Evolutionary conservation across 2,888 invertebrate genomes (phyloP).

Genomic region (Andrena hattorfiana): DNA sequence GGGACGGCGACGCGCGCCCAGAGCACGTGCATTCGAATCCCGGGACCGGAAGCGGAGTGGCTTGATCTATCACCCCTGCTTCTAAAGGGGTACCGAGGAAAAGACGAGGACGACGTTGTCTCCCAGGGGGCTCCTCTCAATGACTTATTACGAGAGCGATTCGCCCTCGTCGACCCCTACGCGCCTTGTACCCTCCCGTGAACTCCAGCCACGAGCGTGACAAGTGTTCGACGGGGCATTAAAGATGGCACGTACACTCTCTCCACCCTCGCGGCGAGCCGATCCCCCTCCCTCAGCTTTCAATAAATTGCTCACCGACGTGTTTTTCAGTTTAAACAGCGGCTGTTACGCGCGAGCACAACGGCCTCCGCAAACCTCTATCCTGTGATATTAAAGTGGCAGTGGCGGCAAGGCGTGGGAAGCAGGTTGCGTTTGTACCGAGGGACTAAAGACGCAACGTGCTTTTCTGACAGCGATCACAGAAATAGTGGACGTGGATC

Average conservation of each 20-base stretch:
- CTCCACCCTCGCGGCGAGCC: background rate
- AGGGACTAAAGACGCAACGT: too few relatives aligned
- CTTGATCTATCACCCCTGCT: constrained; percentile 73
- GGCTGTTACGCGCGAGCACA: too few relatives aligned
- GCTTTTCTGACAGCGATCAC: background rate
- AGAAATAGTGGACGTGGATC: background rate
- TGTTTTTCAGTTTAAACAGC: too few relatives aligned
- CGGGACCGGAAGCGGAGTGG: constrained; percentile 73
- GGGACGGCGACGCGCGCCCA: constrained; percentile 50
- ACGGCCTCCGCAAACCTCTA: too few relatives aligned
- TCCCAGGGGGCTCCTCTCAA: constrained; percentile 65
- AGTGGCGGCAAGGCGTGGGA: too few relatives aligned
- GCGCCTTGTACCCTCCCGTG: constrained; percentile 36
- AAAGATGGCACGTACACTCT: constrained; percentile 56
- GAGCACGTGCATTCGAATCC: constrained; percentile 66
- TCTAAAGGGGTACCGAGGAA: constrained; percentile 61
- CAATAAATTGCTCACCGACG: background rate
- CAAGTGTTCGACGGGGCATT: constrained; percentile 52
- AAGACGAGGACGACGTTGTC: constrained; percentile 65
- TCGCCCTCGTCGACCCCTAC: constrained; percentile 66
- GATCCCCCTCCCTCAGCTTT: background rate
- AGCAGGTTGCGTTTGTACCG: too few relatives aligned
- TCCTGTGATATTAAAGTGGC: too few relatives aligned
- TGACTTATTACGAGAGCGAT: constrained; percentile 77
- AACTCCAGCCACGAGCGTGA: constrained; percentile 38